Conservation (phyloP, 2,797 vertebrate species). For the Chloroceryle inda region DNA sequence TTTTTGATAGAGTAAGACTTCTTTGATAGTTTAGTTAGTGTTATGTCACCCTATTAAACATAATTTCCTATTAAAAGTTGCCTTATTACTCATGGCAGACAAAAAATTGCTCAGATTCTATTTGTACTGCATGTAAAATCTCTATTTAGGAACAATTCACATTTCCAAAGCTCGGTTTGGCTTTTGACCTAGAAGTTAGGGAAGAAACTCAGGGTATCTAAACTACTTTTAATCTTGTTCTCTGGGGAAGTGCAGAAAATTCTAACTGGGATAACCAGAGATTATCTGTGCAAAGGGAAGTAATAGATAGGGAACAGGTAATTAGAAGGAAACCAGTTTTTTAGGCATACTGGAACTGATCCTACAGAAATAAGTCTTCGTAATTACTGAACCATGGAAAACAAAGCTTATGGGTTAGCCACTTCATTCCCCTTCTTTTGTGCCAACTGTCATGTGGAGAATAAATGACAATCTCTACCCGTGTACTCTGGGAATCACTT, state of each 20-base stretch:
- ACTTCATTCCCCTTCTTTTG: not conserved
- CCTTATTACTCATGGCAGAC: not conserved
- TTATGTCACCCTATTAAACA: not conserved
- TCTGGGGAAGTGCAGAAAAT: not conserved
- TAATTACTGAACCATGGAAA: not conserved
- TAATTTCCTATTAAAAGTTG: not conserved
- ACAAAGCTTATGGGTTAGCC: not conserved
- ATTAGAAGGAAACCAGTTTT: not conserved
- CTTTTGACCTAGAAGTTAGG: not conserved
- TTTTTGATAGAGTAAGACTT: not conserved
- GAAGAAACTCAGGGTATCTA: not conserved
- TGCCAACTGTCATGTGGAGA: not conserved
- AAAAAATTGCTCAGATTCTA: not conserved
- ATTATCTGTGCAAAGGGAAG: not conserved
- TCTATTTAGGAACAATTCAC: not conserved
- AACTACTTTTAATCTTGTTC: not conserved
- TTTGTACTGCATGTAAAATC: not conserved
- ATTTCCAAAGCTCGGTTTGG: not conserved
- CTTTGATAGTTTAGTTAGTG: not conserved
- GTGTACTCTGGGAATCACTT: not conserved
- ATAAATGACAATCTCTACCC: not conserved
- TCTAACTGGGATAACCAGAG: not conserved
- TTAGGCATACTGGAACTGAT: not conserved
- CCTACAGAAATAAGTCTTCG: not conserved
- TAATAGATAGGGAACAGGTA: not conserved